These are phyloP conservation scores for Mythimna loreyi DNA, from an alignment of 2,888 invertebrate genomes.

Conservation along the genomic window DNA sequence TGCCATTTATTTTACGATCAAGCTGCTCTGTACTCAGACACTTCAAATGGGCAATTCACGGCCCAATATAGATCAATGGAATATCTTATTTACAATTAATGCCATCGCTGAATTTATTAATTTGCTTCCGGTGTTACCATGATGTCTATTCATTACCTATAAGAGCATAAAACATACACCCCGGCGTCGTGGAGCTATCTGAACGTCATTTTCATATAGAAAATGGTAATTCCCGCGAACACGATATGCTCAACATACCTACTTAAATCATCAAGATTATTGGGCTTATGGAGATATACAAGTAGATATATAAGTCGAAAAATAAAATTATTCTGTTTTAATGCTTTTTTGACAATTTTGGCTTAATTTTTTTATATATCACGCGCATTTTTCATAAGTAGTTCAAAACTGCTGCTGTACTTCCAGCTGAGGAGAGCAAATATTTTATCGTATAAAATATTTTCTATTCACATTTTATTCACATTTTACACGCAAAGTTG, in stretches of 20 bases:
- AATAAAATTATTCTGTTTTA: neutral
- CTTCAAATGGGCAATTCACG: conserved; percentile 59
- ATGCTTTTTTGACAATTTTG: neutral
- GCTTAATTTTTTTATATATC: neutral
- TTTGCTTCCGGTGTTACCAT: conserved; percentile 32
- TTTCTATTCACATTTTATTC: conserved; percentile 22
- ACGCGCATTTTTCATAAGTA: neutral
- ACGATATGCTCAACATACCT: neutral
- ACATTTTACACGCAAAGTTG: conserved; percentile 63
- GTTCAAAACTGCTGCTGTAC: neutral
- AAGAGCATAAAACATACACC: neutral
- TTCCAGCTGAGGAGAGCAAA: neutral
- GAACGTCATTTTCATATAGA: neutral
- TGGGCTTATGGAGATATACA: neutral
- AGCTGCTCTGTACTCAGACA: conserved; percentile 63
- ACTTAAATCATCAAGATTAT: no score
- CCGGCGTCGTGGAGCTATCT: neutral
- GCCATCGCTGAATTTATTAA: conserved; percentile 23
- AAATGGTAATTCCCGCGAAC: neutral
- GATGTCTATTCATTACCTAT: neutral
- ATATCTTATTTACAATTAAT: conserved; percentile 50
- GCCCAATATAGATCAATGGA: conserved; percentile 62
- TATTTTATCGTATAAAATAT: conserved; percentile 12
- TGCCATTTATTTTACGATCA: conserved; percentile 79
- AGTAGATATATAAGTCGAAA: neutral